Base-by-base conservation (phyloP, 2,113 vertebrate genomes). In the Lepus timidus region DNA sequence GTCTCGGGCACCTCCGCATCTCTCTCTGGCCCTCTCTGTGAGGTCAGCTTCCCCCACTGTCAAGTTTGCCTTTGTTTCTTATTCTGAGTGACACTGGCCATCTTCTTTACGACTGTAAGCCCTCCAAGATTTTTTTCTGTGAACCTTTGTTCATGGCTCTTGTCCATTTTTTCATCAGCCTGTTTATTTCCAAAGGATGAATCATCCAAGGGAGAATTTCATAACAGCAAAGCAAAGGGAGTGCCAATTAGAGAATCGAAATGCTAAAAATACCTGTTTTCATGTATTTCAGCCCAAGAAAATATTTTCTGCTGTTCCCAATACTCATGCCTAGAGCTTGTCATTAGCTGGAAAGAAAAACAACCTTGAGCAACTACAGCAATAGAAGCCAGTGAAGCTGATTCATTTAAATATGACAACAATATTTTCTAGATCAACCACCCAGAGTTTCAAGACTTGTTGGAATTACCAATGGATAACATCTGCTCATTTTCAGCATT, bases 211-310 rank as follows among this genome's bases (percentile, higher is more conserved):
- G n/a, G 51, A 85, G 36, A 90, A 76, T 91, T 79, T 87, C 67
- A 44, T 73, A 62, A 75, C 13, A 79, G n/a, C 70, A 62, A 93
- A 95, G 25, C 62, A 88, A 64, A 93, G 61, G 86, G 65, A 93
- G 20, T 52, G 78, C 70, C 58, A 74, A 17, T 79, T 81, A 84
- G 62, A 76, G 90, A 80, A 80, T 68, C 67, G 61, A 44, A 79
- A n/a, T 90, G 79, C 78, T 96, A 90, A 88, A 89, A 88, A 84
- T 90, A 90, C 74, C 31, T 74, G 33, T 78, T 82, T 78, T 55
- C 76, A n/a, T 84, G 64, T 88, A 85, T 85, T 90, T 95, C 92
- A 92, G 94, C 76, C 78, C 62, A 70, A 78, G 65, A 52, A 89
- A 87, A 71, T 81, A 44, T 81, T 95, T 92, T 71, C 81, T 85